Conservation (phyloP, 2,888 invertebrate genomes). For the Gymnocheta viridis region DNA sequence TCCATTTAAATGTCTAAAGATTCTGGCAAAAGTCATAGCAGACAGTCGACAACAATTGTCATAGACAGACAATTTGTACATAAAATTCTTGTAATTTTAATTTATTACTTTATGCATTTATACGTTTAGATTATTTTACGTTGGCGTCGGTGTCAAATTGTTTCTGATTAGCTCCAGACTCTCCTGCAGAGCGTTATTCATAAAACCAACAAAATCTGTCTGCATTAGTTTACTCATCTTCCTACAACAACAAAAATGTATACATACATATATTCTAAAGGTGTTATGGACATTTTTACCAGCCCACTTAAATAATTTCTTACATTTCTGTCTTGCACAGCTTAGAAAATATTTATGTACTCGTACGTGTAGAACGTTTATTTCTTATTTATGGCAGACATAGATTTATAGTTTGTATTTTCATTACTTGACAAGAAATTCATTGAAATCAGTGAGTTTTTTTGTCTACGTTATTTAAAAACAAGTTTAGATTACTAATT, state of each 20-base stretch:
- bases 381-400: slow-evolving; percentile 56
- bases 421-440: slow-evolving; percentile 57
- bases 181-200: slow-evolving; percentile 52
- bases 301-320: slow-evolving; percentile 40
- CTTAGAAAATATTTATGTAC: not conserved
- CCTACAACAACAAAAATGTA: not conserved
- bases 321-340: not conserved
- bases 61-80: slow-evolving; percentile 22
- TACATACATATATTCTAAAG: slow-evolving; percentile 37
- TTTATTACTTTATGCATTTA: slow-evolving; percentile 32
- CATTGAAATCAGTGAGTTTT: slow-evolving; percentile 51
- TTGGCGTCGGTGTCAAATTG: slow-evolving; percentile 68
- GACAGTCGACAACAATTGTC: slow-evolving; percentile 10
- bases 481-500: slow-evolving; percentile 63
- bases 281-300: slow-evolving; percentile 35
- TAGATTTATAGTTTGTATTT: slow-evolving; percentile 64
- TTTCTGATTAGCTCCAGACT: slow-evolving; percentile 47
- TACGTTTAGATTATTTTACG: slow-evolving; percentile 43
- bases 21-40: not conserved
- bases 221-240: slow-evolving; percentile 45
- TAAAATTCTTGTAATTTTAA: slow-evolving; percentile 25
- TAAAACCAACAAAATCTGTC: not conserved
- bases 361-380: slow-evolving; percentile 14
- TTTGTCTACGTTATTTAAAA: slow-evolving; percentile 27
- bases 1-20: slow-evolving; percentile 35